Evolutionary conservation across 2,797 vertebrate species (phyloP), one percentile per base, ranked within the genome.

Genomic region (Myotis myotis): DNA sequence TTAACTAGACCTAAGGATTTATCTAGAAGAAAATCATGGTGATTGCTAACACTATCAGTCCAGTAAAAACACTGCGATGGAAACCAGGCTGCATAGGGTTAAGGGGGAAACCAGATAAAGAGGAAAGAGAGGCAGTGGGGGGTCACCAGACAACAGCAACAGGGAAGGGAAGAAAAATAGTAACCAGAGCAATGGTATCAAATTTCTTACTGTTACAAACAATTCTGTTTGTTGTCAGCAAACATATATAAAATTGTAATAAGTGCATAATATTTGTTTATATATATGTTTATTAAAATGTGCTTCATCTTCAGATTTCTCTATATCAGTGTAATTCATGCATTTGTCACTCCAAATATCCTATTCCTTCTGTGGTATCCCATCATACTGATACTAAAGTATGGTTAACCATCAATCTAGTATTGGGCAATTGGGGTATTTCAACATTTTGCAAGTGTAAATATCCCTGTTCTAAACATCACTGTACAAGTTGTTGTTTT

Each of bases 181-280:
- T n/a, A 33, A 70, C 60, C 44, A 47, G 71, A 78, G 82, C 25
- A 70, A 38, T 33, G 23, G 60, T n/a, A 64, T 64, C 53, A 53
- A 9, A 20, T 41, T n/a, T 91, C 53, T 94, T 51, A 64, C 74
- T 55, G 2, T 81, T 60, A 28, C 66, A 47, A 66, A 66, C 13
- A 83, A 30, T 82, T 82, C 70, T 82, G 1, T 82, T 91, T n/a
- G 38, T 91, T 68, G 36, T 88, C 82, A 89, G 22, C n/a, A 95
- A 82, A 30, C 57, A 74, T 76, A 78, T 9, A 20, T 38, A 86
- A 71, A 89, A 79, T 30, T 91, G 16, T 75, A 64, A 62, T 83
- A 20, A 51, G 2, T 33, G 1, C 75, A 15, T 6, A n/a, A 22
- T 62, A 91, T 90, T 79, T 87, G 25, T 53, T 83, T 38, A 64